Evolutionary conservation across 2,888 invertebrate genomes (phyloP).

Genomic region (Drosophila pseudotakahashii): DNA sequence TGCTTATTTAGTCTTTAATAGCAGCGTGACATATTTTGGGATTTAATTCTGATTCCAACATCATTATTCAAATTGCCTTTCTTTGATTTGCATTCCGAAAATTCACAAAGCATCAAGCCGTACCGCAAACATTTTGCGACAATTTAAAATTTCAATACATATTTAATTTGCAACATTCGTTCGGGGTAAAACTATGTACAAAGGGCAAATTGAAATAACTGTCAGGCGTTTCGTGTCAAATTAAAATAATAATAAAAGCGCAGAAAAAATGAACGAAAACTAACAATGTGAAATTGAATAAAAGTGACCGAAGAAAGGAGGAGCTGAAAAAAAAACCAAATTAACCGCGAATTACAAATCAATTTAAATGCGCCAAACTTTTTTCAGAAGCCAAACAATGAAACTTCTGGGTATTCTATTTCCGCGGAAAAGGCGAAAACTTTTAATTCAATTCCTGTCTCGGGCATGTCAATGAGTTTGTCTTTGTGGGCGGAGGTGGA

Average conservation of each 20-base stretch:
- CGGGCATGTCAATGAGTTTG: constrained; percentile 69
- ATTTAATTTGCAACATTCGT: constrained; percentile 51
- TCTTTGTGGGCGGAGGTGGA: constrained; percentile 5
- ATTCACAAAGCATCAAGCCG: constrained; percentile 18
- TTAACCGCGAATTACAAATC: constrained; percentile 77
- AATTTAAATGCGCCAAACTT: constrained; percentile 64
- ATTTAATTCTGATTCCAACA: constrained; percentile 15
- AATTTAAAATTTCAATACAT: constrained; percentile 61
- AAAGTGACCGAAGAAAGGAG: constrained; percentile 35
- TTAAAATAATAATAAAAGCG: constrained; percentile 60
- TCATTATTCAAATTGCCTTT: constrained; percentile 35
- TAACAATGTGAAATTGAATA: constrained; percentile 52
- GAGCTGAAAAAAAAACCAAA: constrained; percentile 43
- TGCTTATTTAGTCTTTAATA: constrained; percentile 8
- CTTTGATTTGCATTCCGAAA: constrained; percentile 36
- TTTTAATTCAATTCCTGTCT: constrained; percentile 78
- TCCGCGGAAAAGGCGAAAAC: constrained; percentile 45
- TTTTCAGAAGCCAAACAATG: constrained; percentile 36
- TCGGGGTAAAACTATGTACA: constrained; percentile 5
- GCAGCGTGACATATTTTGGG: constrained; percentile 1
- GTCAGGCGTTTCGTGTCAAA: constrained; percentile 68
- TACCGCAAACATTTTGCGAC: constrained; percentile 45
- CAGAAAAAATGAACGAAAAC: constrained; percentile 22
- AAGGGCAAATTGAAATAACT: constrained; percentile 44
- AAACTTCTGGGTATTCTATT: constrained; percentile 51